A percentile compares a stretch with the other conserved stretches of the same genome.
Conservation (phyloP, 2,113 vertebrate species). For the Bambusicola thoracicus region DNA sequence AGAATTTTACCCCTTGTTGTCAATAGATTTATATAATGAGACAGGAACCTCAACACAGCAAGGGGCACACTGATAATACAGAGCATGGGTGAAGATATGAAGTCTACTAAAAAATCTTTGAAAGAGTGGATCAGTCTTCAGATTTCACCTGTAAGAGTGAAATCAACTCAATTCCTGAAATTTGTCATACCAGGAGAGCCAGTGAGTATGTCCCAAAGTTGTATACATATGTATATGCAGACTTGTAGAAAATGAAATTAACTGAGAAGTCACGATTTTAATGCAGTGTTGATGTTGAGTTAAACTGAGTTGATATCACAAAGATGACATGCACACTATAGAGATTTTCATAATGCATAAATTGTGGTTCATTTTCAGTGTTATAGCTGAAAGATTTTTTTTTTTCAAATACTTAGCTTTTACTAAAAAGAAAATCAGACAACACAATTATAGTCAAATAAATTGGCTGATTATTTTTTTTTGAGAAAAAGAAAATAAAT, state of each 20-base stretch:
- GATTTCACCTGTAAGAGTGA: neutral
- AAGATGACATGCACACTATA: neutral
- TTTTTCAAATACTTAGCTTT: neutral
- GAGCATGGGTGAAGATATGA: neutral
- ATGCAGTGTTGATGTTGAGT: neutral
- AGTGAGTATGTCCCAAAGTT: neutral
- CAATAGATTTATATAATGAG: neutral
- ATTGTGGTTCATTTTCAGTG: neutral
- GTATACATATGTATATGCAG: neutral
- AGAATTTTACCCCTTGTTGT: neutral
- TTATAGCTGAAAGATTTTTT: neutral
- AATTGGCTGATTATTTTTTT: neutral
- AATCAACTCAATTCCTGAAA: neutral
- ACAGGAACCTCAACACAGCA: neutral
- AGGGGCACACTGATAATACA: neutral
- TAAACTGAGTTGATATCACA: neutral
- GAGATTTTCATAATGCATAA: neutral
- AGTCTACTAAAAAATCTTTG: accelerated
- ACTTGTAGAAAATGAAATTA: neutral
- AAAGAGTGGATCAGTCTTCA: neutral
- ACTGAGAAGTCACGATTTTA: neutral
- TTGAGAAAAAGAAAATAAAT: neutral
- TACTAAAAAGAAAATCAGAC: neutral
- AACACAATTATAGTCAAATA: neutral
- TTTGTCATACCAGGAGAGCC: neutral